These are phyloP conservation scores for Malthinus flaveolus DNA, from an alignment of 2,888 invertebrate genomes.

Conservation along the genomic window DNA sequence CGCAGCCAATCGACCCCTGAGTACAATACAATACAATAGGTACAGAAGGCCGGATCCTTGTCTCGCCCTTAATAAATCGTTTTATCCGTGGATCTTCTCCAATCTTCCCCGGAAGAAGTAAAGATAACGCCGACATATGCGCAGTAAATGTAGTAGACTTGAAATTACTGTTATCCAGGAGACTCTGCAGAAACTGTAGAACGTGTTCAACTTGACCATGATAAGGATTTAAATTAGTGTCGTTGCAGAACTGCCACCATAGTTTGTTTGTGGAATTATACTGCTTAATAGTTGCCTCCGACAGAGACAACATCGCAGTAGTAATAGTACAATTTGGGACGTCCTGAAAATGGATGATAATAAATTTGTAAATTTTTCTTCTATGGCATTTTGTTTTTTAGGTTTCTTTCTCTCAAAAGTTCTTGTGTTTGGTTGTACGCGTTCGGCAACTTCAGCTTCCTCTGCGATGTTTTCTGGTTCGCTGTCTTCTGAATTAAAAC, in stretches of 20 bases:
- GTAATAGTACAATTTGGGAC: background rate
- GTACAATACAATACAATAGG: no score
- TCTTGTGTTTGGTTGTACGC: no score
- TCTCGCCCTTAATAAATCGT: background rate
- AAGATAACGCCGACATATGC: background rate
- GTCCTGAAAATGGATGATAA: no score
- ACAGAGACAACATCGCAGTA: background rate
- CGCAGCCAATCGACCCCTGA: no score
- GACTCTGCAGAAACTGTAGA: background rate
- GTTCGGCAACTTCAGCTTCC: no score
- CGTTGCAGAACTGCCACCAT: background rate
- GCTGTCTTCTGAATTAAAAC: no score
- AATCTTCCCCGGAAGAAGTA: background rate
- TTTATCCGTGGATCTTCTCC: background rate
- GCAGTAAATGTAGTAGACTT: background rate
- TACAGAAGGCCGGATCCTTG: background rate
- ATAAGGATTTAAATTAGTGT: background rate
- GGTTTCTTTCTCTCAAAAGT: no score
- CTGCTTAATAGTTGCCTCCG: background rate
- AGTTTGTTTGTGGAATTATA: background rate
- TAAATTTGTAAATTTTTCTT: no score
- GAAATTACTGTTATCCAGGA: background rate
- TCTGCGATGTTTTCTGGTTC: no score
- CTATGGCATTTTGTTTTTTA: no score
- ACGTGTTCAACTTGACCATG: background rate